A percentile compares a stretch with the other conserved stretches of the same genome.
These are phyloP conservation scores for Muscicapa adusta DNA, from an alignment of 2,113 vertebrate species.

Conservation along the genomic window DNA sequence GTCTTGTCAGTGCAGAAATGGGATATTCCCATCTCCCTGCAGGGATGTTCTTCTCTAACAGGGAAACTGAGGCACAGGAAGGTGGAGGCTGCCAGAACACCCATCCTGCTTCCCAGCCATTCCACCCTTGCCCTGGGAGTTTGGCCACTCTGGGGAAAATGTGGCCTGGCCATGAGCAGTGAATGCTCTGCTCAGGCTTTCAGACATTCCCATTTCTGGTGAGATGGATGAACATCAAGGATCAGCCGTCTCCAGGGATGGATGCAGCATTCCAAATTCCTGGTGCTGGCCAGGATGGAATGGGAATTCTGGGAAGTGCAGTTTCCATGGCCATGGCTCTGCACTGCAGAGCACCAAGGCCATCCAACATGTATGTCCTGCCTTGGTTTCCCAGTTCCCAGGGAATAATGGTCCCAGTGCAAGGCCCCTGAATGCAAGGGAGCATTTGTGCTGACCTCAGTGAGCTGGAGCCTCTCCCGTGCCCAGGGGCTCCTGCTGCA, in stretches of 20 bases:
- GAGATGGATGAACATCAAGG: neutral
- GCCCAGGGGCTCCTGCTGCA: constrained; percentile 29
- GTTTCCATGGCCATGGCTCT: neutral
- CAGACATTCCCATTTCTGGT: neutral
- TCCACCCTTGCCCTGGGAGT: neutral
- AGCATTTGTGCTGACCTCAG: neutral
- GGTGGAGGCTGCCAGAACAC: neutral
- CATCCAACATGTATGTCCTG: neutral
- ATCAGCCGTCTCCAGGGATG: neutral
- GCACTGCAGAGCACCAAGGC: neutral
- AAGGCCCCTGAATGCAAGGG: neutral
- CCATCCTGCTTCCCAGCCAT: neutral
- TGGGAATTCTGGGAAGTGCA: neutral
- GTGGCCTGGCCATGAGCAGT: neutral
- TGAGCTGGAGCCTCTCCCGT: neutral
- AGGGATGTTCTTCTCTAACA: neutral
- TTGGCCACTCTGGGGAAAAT: neutral
- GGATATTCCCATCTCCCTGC: neutral
- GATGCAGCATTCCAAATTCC: neutral
- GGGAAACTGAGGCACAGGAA: neutral
- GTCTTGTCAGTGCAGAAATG: neutral
- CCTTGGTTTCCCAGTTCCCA: neutral
- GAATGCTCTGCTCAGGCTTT: rapidly evolving
- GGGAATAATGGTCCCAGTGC: neutral
- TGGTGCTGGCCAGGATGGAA: neutral